Evolutionary conservation across 2,888 invertebrate species (phyloP), one percentile per base, ranked within the genome.

Genomic region (Diplolepis rosae): DNA sequence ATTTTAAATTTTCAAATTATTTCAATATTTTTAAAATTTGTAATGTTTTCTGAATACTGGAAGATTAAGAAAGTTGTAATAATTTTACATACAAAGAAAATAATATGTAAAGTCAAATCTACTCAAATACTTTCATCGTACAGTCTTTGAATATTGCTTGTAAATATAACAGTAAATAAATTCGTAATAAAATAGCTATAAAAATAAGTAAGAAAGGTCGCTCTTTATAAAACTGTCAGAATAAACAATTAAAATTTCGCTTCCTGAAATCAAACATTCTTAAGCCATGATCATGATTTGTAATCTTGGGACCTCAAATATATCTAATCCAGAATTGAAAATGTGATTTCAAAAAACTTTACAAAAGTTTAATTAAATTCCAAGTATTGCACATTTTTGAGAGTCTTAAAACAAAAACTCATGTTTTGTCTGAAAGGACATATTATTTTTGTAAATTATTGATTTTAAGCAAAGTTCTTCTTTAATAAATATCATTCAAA

Each of bases 81-180:
- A 52, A 13, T 52, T 27, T 52, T 56, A 30, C 32, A 18, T 35
- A 4, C n/a, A 32, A 32, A 35, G 35, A 22, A 56, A 56, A 24
- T 9, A 2, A 24, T 9, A 2, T 54, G n/a, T 54, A 30, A 54
- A 4, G 32, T 56, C 56, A 50, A 54, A 56, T 61, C 35, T 61
- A 61, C 50, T 54, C n/a, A 61, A 28, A 61, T 61, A 45, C 35
- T 69, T 48, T 48, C 32, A 50, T 56, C 48, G 45, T 13, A 69
- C 50, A 61, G 61, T 69, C 28, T 61, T 39, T 42, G 54, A 65
- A n/a, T 65, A 69, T 50, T 51, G 18, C 35, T 50, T 24, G 13
- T 13, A n/a, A n/a, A n/a, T n/a, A 65, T 42, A 28, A 69, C 52
- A 35, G 11, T 1, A 50, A 54, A 51, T 67, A 35, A 67, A 67